Base-by-base conservation (phyloP, 2,888 invertebrate species). In the Ceramica pisi region DNA sequence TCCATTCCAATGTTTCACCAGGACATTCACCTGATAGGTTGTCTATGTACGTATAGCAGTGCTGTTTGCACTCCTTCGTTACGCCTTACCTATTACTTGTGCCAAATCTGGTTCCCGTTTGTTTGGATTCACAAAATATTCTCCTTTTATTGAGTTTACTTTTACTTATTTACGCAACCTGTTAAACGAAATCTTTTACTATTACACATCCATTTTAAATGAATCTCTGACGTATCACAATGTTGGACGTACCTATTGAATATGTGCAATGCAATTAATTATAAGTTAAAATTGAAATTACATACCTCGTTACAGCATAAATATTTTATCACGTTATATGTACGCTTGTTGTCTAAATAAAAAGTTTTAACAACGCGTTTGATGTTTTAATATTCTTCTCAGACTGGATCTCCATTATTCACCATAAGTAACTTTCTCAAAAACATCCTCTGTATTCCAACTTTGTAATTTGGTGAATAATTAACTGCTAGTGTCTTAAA, bases 341-440 rank as follows among this genome's bases (percentile, higher is more conserved):
- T 85, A 88, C 83, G 89, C 87, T 87, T 89, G 87, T 88, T 88
- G 84, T 85, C 62, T 73, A 72, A 86, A 81, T 82, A 84, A 82
- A 85, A 80, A 68, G 80, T 82, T 80, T 46, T 69, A 80, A 68
- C 44, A 61, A 77, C 41, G 44, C n/a, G 10, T 60, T 67, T 60
- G 0, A 46, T 48, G 16, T 41, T 72, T 72, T 57, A 1, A 44
- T 67, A 46, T 44, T 16, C 16, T 62, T 46, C 10, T 10, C 3
- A n/a, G 21, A 23, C 31, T 9, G 23, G 23, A 12, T 44, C 14
- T 57, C 8, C 19, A n/a, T 14, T 48, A 48, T 44, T 44, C 5
- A 5, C 44, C 16, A 7, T 44, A 16, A 16, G 6, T 6, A 44
- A 44, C 16, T 44, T 16, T 6, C 16, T 5, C 16, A 41, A 41